phyloP scores from a whole-genome alignment of 2,888 invertebrate genomes.

The Eristalis tenax region DNA sequence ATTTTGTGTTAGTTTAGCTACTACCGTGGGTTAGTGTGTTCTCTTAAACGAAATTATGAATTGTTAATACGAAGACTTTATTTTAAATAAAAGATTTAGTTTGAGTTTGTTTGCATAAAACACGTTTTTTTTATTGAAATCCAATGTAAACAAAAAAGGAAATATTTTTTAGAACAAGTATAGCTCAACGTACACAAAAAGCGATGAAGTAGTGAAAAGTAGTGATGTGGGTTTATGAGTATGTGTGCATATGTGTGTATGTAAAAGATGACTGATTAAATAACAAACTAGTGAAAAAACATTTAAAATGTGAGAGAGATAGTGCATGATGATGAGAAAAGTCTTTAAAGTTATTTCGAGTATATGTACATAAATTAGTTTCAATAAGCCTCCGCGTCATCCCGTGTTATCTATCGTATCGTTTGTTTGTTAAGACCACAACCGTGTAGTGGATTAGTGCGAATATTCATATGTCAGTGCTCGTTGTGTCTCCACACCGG shows the following conservation, averaged over 20 bases:
- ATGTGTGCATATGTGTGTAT: slow-evolving; percentile 15
- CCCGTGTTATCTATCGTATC: slow-evolving; percentile 46
- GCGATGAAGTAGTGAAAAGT: slow-evolving; percentile 75
- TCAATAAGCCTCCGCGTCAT: slow-evolving; percentile 56
- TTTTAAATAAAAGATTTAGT: slow-evolving; percentile 64
- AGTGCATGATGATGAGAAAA: slow-evolving; percentile 15
- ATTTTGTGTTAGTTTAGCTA: slow-evolving; percentile 79
- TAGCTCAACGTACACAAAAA: slow-evolving; percentile 76
- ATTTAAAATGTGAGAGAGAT: slow-evolving; percentile 36
- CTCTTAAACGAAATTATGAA: slow-evolving; percentile 19
- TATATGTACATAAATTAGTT: slow-evolving; percentile 61
- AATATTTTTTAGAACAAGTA: slow-evolving; percentile 64
- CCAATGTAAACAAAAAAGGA: slow-evolving; percentile 74
- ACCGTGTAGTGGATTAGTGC: slow-evolving; percentile 55
- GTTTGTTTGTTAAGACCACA: slow-evolving; percentile 65
- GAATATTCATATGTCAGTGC: slow-evolving; percentile 37
- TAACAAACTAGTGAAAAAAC: slow-evolving; percentile 24
- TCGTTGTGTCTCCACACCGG: slow-evolving; percentile 46
- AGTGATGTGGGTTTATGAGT: slow-evolving; percentile 22
- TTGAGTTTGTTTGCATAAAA: slow-evolving; percentile 58
- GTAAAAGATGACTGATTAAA: slow-evolving; percentile 1
- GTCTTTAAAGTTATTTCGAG: slow-evolving; percentile 31
- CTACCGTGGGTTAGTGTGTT: slow-evolving; percentile 21
- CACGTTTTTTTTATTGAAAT: slow-evolving; percentile 64
- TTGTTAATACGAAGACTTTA: slow-evolving; percentile 35